Conservation (phyloP, 2,888 invertebrate genomes). For the Mimachlamys varia region DNA sequence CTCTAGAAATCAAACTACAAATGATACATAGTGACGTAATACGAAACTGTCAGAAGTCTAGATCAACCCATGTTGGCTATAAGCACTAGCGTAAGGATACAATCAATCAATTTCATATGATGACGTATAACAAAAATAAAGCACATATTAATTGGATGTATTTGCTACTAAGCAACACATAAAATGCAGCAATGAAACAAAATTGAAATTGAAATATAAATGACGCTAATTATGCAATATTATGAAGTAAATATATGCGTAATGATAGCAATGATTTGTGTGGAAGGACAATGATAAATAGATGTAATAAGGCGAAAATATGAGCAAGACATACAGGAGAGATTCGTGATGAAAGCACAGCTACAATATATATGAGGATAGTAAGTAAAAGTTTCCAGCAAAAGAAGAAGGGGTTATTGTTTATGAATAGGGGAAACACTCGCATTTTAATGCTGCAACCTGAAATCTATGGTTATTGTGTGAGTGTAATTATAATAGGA, state of each 20-base stretch:
- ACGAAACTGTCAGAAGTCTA: not conserved
- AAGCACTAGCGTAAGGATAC: not conserved
- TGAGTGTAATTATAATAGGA: not conserved
- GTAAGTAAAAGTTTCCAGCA: not conserved
- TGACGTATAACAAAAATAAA: not conserved
- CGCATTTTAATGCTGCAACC: not conserved
- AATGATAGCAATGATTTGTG: not conserved
- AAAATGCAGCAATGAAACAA: not conserved
- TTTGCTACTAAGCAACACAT: not conserved
- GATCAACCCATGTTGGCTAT: not conserved
- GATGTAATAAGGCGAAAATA: not conserved
- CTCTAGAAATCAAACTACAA: slow-evolving; percentile 24
- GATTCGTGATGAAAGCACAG: not conserved
- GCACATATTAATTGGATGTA: not conserved
- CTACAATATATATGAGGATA: not conserved
- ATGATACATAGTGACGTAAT: not conserved
- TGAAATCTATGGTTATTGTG: not conserved
- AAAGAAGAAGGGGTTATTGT: not conserved
- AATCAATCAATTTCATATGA: not conserved
- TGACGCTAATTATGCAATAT: not conserved
- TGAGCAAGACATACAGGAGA: not conserved
- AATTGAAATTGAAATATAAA: not conserved
- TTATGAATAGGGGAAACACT: not conserved
- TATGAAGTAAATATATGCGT: not conserved
- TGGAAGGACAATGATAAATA: not conserved